Evolutionary conservation across 2,797 vertebrate genomes (phyloP).

Genomic region (Centroberyx gerrardi): DNA sequence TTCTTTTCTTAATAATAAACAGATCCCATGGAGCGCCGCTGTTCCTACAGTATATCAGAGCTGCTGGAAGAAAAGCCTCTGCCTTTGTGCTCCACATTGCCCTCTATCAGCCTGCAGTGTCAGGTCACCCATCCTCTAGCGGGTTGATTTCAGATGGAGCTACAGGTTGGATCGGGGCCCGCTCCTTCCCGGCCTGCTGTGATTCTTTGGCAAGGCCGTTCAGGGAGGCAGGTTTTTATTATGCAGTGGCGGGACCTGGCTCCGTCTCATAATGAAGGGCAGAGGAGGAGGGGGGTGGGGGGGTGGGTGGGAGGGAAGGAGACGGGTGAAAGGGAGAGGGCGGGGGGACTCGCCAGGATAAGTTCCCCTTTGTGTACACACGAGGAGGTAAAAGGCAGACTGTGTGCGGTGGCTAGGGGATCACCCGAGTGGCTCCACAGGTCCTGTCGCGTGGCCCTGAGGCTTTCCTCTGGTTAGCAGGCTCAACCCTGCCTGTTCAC

Average conservation of each 20-base stretch:
- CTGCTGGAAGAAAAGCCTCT: constrained; percentile 9
- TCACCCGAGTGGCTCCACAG: constrained; percentile 89
- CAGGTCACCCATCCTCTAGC: constrained; percentile 37
- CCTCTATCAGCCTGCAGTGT: constrained; percentile 43
- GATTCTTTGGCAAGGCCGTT: constrained; percentile 63
- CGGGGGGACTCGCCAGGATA: constrained; percentile 79
- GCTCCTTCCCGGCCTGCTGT: constrained; percentile 50
- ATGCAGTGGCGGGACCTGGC: constrained; percentile 81
- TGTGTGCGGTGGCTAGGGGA: constrained; percentile 88
- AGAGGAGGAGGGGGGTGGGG: constrained; percentile 7
- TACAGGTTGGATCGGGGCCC: constrained; percentile 22
- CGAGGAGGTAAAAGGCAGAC: constrained; percentile 92
- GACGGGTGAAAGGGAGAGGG: constrained; percentile 41
- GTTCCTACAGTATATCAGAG: constrained; percentile 9
- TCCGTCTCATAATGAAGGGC: constrained; percentile 86
- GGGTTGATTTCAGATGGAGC: constrained; percentile 40
- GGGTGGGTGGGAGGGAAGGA: neutral
- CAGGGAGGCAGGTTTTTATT: constrained; percentile 83
- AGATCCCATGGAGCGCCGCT: constrained; percentile 23
- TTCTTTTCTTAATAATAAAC: constrained; percentile 31
- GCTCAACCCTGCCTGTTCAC: constrained; percentile 59
- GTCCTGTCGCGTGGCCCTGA: constrained; percentile 84
- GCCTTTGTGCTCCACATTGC: constrained; percentile 26
- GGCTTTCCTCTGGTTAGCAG: constrained; percentile 69
- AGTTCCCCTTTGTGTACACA: constrained; percentile 93